Base-by-base conservation (phyloP, 2,888 invertebrate genomes). In the Euzetes globulus region DNA sequence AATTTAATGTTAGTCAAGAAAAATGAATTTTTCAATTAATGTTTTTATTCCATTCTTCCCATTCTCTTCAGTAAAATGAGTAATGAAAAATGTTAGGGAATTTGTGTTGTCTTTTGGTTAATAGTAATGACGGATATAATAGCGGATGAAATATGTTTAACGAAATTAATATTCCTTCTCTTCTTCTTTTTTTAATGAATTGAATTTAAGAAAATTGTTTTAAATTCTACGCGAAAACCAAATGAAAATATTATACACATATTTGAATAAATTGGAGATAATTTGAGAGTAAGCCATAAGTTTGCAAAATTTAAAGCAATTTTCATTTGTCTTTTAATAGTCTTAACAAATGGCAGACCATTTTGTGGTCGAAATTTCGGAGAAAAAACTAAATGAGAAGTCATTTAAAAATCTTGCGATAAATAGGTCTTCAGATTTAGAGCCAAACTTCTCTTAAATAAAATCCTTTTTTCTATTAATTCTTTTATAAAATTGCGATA, bases 331-430 rank as follows among this genome's bases (percentile, higher is more conserved):
- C 41, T 41, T 41, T 13, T 41, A 52, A 52, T 52, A 52, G 22
- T 52, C 22, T 65, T 37, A 6, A 70, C 70, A 70, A 70, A 70
- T 70, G 22, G 22, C 13, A 47, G 25, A 15, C 22, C 11, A 70
- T 70, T n/a, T 70, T 70, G 70, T 70, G 70, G 70, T 70, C 41
- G 6, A 65, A 65, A 6, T n/a, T 37, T 63, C 7, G 11, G 17
- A n/a, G 50, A 13, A 37, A 65, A 65, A 6, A 65, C n/a, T 58
- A 33, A 65, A 65, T 27, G 63, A 65, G 63, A 65, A 65, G 63
- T 65, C n/a, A 65, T 65, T 65, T 37, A 65, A 65, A n/a, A 19
- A 58, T 15, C 25, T 7, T 19, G 52, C 17, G 7, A 7, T 19
- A 52, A 52, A 55, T 25, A 22, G 55, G 13, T 5, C 55, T 9